Evolutionary conservation across 2,113 vertebrate species (phyloP).

Genomic region (Caracal caracal): DNA sequence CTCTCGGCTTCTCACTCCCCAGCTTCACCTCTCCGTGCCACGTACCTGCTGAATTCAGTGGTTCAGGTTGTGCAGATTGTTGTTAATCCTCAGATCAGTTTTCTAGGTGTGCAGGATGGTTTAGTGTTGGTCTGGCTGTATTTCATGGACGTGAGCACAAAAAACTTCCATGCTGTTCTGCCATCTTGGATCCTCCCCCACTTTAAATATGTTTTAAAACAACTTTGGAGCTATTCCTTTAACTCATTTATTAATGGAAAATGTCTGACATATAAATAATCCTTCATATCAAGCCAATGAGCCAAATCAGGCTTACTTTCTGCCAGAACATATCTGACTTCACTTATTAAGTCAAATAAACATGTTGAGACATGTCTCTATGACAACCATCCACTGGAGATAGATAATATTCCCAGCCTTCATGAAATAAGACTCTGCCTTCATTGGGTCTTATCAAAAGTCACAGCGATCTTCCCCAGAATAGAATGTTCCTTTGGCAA

Average conservation of each 20-base stretch:
- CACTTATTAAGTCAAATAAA: not conserved
- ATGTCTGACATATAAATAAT: not conserved
- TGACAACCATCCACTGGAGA: not conserved
- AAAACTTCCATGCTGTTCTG: too few species aligned
- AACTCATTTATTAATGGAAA: conserved; percentile 10
- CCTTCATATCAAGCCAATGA: not conserved
- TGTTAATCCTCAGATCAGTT: too few species aligned
- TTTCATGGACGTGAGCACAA: too few species aligned
- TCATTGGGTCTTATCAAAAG: not conserved
- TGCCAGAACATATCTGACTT: not conserved
- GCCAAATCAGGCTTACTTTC: not conserved
- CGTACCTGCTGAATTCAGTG: too few species aligned
- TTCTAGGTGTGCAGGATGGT: too few species aligned
- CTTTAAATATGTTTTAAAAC: not conserved
- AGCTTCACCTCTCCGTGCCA: too few species aligned
- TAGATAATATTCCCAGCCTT: not conserved
- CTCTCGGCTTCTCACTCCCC: too few species aligned
- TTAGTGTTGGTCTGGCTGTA: too few species aligned
- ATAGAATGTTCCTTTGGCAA: not conserved
- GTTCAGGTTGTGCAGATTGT: too few species aligned
- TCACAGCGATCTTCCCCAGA: not conserved
- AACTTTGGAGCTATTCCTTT: not conserved
- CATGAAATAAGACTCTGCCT: not conserved
- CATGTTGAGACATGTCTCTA: not conserved
- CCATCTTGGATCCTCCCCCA: too few species aligned